Evolutionary conservation across 1,140 invertebrate genomes (phyloP).

Genomic region (Aradophagus sp.): DNA sequence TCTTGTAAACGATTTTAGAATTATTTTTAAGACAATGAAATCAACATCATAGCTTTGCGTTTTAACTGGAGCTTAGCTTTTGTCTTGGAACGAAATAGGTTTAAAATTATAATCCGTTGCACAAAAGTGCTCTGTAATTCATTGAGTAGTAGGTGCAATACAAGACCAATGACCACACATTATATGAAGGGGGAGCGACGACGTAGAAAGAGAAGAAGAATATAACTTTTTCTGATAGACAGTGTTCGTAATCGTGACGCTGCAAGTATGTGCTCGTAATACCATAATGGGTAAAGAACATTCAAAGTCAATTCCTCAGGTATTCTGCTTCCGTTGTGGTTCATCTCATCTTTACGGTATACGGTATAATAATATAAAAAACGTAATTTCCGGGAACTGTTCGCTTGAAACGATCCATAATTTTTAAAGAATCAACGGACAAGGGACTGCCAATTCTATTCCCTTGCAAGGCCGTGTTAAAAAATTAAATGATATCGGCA

Average conservation of each 20-base stretch:
- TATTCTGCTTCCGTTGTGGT: conserved; percentile 68
- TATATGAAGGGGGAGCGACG: too few species aligned
- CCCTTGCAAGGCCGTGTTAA: conserved; percentile 18
- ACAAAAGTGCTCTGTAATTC: too few species aligned
- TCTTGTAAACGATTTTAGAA: too few species aligned
- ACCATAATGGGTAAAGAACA: conserved; percentile 70
- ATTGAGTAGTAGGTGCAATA: too few species aligned
- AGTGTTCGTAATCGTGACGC: conserved; percentile 71
- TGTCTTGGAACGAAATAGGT: too few species aligned
- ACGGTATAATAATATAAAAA: conserved; percentile 67
- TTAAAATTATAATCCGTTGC: too few species aligned
- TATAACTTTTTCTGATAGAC: conserved; percentile 67
- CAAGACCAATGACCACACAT: too few species aligned
- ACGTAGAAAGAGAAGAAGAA: too few species aligned
- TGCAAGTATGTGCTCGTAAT: conserved; percentile 72
- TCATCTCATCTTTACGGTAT: conserved; percentile 67
- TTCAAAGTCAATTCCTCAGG: conserved; percentile 63
- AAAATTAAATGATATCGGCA: too few species aligned
- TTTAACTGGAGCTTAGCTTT: too few species aligned
- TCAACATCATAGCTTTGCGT: too few species aligned
- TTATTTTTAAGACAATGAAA: too few species aligned
- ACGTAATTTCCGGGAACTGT: conserved; percentile 65
- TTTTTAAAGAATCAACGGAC: conserved; percentile 54
- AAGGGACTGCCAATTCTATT: conserved; percentile 42
- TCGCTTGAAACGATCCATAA: conserved; percentile 62